A percentile compares a stretch with the other conserved stretches of the same genome.
Conservation (phyloP, 2,888 invertebrate genomes). For the Fragum fragum region DNA sequence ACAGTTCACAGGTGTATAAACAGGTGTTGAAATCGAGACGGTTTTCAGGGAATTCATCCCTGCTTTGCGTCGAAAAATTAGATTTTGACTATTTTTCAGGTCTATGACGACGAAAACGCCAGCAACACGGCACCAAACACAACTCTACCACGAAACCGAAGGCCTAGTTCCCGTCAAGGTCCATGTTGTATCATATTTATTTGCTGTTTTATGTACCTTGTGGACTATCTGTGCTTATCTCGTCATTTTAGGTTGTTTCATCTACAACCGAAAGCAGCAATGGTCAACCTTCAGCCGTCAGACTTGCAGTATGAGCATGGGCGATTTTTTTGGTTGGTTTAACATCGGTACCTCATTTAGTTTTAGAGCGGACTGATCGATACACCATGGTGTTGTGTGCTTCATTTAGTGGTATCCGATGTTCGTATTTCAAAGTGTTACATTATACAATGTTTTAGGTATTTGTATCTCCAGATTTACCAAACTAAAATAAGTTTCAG, state of each 20-base stretch:
- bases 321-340: slow-evolving; percentile 5
- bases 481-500: background rate
- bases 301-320: slow-evolving; percentile 4
- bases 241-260: background rate
- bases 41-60: too few relatives aligned
- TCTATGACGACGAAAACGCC: too few relatives aligned
- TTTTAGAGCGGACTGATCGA: background rate
- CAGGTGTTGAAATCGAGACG: too few relatives aligned
- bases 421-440: background rate
- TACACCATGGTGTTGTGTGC: background rate
- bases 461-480: background rate
- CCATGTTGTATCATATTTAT: background rate
- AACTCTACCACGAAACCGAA: too few relatives aligned
- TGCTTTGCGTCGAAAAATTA: too few relatives aligned
- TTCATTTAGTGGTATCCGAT: background rate
- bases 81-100: too few relatives aligned
- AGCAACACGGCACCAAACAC: too few relatives aligned
- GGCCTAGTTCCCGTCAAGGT: too few relatives aligned
- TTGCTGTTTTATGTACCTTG: background rate
- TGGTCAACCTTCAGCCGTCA: background rate
- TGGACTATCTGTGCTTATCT: slow-evolving; percentile 10
- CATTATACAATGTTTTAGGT: slow-evolving; percentile 6
- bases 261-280: background rate
- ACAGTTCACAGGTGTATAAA: too few relatives aligned
- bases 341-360: background rate